phyloP scores from a whole-genome alignment of 2,113 vertebrate genomes.

The Pseudorectes ferrugineus region DNA sequence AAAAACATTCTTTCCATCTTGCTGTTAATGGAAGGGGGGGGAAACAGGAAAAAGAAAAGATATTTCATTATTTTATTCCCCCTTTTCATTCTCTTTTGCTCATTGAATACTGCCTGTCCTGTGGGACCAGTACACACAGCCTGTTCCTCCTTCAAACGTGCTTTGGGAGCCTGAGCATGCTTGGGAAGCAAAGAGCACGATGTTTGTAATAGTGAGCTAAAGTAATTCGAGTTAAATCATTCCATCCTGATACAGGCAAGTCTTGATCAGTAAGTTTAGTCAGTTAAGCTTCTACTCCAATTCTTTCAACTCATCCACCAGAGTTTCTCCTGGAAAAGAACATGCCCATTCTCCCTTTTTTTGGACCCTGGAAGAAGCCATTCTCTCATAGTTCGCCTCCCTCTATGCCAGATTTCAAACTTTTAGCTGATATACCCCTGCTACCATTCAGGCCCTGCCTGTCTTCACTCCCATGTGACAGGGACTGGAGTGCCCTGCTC shows the following conservation, averaged over 20 bases:
- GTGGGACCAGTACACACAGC: neutral
- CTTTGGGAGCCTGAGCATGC: neutral
- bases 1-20: neutral
- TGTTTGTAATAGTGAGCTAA: neutral
- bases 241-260: neutral
- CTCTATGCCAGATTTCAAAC: neutral
- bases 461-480: accelerated
- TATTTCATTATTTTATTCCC: neutral
- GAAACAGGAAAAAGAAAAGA: neutral
- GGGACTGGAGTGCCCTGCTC: neutral
- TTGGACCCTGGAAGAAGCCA: neutral
- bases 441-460: accelerated
- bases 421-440: neutral
- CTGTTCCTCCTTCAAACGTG: neutral
- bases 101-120: neutral
- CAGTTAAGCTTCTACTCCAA: neutral
- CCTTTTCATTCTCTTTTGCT: neutral
- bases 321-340: neutral
- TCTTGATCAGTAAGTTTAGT: neutral
- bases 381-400: neutral
- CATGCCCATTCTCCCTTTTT: neutral
- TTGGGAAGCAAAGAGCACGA: neutral
- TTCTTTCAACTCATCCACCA: neutral
- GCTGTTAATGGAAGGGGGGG: neutral
- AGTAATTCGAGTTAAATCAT: neutral